A percentile compares a stretch with the other conserved stretches of the same genome.
Conservation (phyloP, 2,113 vertebrate genomes). For the Epinephelus fuscoguttatus region DNA sequence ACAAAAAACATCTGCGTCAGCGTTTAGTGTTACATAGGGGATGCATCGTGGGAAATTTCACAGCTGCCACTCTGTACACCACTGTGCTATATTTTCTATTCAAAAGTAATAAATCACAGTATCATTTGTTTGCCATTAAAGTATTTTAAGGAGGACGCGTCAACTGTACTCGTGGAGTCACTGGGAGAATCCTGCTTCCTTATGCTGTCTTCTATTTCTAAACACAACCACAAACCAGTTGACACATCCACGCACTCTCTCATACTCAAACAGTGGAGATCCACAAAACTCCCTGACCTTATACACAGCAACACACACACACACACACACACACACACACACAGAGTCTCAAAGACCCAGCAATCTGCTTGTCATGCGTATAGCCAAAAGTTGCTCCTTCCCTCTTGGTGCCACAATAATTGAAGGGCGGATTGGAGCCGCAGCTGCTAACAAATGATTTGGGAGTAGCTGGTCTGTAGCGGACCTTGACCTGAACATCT, state of each 20-base stretch:
- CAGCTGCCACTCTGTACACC: constrained; percentile 4
- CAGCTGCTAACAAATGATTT: constrained; percentile 72
- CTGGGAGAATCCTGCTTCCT: constrained; percentile 36
- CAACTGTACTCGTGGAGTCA: background rate
- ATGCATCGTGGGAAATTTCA: constrained; percentile 10
- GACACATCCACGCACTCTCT: constrained; percentile 29
- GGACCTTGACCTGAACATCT: constrained; percentile 71
- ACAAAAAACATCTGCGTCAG: constrained; percentile 33
- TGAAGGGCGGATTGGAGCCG: constrained; percentile 71
- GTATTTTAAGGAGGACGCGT: background rate
- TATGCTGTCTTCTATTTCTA: constrained; percentile 29
- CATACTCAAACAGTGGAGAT: constrained; percentile 4
- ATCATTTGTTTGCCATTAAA: constrained; percentile 12
- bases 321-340: background rate
- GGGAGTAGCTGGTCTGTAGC: constrained; percentile 45
- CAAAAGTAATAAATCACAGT: constrained; percentile 36
- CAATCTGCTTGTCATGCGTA: constrained; percentile 58
- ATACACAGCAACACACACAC: constrained; percentile 13
- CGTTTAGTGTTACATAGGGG: background rate
- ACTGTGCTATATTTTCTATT: background rate
- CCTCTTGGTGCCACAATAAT: constrained; percentile 73
- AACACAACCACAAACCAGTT: constrained; percentile 29
- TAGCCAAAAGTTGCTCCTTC: constrained; percentile 55
- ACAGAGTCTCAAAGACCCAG: constrained; percentile 39
- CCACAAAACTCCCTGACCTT: constrained; percentile 58